A percentile compares a stretch with the other conserved stretches of the same genome.
Conservation (phyloP, 2,888 invertebrate genomes). For the Miltochrista miniata region DNA sequence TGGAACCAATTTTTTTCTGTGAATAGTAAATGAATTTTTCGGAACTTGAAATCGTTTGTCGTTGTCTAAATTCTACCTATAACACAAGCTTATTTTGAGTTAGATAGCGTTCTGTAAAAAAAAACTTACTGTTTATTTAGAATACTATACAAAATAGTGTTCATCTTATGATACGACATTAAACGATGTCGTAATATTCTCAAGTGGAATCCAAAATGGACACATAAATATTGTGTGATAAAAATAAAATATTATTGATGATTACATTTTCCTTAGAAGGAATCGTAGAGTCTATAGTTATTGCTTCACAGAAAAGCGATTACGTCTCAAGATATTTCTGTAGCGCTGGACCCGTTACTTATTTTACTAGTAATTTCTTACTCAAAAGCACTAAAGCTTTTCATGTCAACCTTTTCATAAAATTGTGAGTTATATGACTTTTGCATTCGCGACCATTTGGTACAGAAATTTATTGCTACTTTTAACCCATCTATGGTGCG, state of each 20-base stretch:
- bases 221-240: too few relatives aligned
- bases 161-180: too few relatives aligned
- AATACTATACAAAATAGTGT: too few relatives aligned
- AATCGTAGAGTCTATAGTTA: not conserved
- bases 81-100: too few relatives aligned
- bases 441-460: not conserved
- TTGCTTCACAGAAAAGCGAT: constrained; percentile 3
- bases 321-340: not conserved
- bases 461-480: not conserved
- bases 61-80: too few relatives aligned
- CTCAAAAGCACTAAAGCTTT: constrained; percentile 1
- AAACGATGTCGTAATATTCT: too few relatives aligned
- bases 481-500: not conserved
- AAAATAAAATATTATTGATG: not conserved
- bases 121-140: too few relatives aligned
- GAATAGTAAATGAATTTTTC: too few relatives aligned
- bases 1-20: too few relatives aligned
- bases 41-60: too few relatives aligned
- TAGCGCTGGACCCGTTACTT: not conserved
- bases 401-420: constrained; percentile 1
- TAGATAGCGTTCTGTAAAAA: too few relatives aligned
- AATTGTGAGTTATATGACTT: not conserved
- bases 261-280: not conserved
- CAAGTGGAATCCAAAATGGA: not conserved
- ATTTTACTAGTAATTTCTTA: constrained; percentile 3